Conservation (phyloP, 2,888 invertebrate species). For the Lycia hirtaria region DNA sequence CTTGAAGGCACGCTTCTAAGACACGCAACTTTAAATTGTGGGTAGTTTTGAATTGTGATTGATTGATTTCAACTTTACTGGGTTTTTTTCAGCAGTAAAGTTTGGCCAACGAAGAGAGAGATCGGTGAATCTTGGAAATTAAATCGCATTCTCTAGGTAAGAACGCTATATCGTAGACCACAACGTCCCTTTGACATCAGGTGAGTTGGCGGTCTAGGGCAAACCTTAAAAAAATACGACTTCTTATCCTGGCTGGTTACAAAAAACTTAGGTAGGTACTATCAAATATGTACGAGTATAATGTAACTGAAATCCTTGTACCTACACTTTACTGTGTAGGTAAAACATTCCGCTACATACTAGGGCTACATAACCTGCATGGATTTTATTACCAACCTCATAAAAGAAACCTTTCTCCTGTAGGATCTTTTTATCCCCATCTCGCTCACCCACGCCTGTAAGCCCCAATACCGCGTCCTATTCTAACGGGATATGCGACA, state of each 20-base stretch:
- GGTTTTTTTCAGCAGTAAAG: background rate
- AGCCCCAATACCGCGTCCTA: slow-evolving; percentile 43
- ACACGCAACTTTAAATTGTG: slow-evolving; percentile 48
- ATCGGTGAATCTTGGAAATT: too few relatives aligned
- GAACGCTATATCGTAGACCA: too few relatives aligned
- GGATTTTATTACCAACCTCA: slow-evolving; percentile 15
- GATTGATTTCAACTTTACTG: slow-evolving; percentile 19
- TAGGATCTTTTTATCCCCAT: slow-evolving; percentile 33
- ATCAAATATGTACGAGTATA: too few relatives aligned
- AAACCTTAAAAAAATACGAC: too few relatives aligned
- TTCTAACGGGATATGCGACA: slow-evolving; percentile 64
- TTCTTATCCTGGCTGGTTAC: too few relatives aligned
- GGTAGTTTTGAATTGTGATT: slow-evolving; percentile 31
- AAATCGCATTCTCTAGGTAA: too few relatives aligned
- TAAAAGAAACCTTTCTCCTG: slow-evolving; percentile 37
- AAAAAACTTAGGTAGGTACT: too few relatives aligned
- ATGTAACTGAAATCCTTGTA: too few relatives aligned
- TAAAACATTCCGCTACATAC: background rate
- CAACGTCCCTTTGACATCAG: too few relatives aligned
- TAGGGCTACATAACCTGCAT: background rate
- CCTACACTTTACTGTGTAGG: background rate
- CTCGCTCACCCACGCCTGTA: slow-evolving; percentile 43
- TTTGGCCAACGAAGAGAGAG: too few relatives aligned
- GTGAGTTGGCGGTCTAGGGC: too few relatives aligned
- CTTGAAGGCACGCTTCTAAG: slow-evolving; percentile 59